Percentiles rank a stretch among this genome's conserved stretches.
Evolutionary conservation across 2,797 vertebrate genomes (phyloP).

Genomic region (Kryptopterus vitreolus): DNA sequence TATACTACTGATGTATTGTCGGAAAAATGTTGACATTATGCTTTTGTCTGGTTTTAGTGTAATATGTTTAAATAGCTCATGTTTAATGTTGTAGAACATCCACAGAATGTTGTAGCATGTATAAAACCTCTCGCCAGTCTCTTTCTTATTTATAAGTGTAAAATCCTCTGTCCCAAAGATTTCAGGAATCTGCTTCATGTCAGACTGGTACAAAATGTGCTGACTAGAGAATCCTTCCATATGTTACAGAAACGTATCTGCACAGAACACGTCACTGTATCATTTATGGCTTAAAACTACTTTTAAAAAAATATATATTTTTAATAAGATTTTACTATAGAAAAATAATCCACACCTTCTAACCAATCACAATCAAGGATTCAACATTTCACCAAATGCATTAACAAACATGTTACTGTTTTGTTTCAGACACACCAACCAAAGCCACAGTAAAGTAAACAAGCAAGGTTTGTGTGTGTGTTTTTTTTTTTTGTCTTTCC

Average conservation of each 20-base stretch:
- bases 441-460: neutral
- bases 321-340: neutral
- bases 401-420: neutral
- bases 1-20: too few species aligned
- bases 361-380: neutral
- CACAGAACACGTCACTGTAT: neutral
- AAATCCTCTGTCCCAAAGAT: too few species aligned
- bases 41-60: neutral
- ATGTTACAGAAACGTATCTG: neutral
- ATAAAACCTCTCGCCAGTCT: neutral
- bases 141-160: neutral
- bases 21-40: neutral
- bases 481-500: neutral
- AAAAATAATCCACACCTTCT: neutral
- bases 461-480: too few species aligned
- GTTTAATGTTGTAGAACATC: conserved; percentile 1
- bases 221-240: neutral
- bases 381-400: too few species aligned
- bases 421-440: neutral
- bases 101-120: neutral
- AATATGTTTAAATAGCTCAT: too few species aligned
- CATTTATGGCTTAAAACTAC: neutral
- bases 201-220: neutral
- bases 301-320: too few species aligned
- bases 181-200: neutral